Base-by-base conservation (phyloP, 2,888 invertebrate species). In the Pogonocherus hispidulus region DNA sequence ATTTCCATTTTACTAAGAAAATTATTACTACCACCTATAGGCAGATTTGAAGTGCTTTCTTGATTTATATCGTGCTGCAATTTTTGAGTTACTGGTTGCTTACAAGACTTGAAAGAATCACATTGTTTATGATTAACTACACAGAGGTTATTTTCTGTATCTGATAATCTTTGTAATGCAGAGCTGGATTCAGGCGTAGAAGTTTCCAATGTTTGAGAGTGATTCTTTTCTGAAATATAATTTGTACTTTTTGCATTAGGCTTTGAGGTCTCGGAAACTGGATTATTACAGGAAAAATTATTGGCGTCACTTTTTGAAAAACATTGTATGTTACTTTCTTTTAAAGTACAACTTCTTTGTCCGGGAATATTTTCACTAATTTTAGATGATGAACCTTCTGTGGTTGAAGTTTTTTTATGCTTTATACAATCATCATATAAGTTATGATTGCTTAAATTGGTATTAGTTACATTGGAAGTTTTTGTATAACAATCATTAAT, bases 1-100 rank as follows among this genome's bases (percentile, higher is more conserved):
- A 67, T 66, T 14, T 65, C 63, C 67, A 67, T 66, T 60, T 73
- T 73, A 18, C 44, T 47, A 23, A 44, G 14, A 44, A 46, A 64
- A 47, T 51, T 47, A 44, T 56, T 46, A 49, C 44, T 49, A 41
- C 55, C 44, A 8, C 55, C 22, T 19, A 35, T 44, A 3, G 19
- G 1, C 6, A 19, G 23, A 19, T 18, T 5, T 27, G 47, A 9
- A 1, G 11, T 46, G 3, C 23, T 27, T 46, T 46, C 20, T 27
- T 46, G 23, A 20, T 6, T 20, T 19, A n/a, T 18, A 46, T 18
- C 22, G 23, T 46, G 22, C 9, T 57, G 11, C 4, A 22, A n/a
- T 16, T 6, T 32, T 27, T 18, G 18, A 5, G 2, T 27, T 20
- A 20, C 0, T 14, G 3, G n/a, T 41, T 41, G 27, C 3, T 8